Evolutionary conservation across 2,888 invertebrate species (phyloP).

Genomic region (Apeira syringaria): DNA sequence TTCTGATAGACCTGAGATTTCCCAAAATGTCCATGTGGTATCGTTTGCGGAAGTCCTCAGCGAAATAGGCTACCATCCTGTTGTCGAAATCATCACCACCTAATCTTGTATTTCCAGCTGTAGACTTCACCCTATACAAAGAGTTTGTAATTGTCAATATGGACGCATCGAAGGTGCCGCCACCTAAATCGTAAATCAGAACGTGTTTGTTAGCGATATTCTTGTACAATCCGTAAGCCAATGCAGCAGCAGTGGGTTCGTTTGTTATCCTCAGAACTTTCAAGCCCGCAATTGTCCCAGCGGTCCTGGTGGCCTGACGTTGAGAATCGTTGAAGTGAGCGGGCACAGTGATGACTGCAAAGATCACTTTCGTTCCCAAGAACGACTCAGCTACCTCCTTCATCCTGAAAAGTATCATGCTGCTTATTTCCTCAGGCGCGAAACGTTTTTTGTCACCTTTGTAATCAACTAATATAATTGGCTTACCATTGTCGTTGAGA

Average conservation of each 20-base stretch:
- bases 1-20: slow-evolving; percentile 43
- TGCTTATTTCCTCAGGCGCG: slow-evolving; percentile 63
- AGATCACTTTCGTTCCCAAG: slow-evolving; percentile 50
- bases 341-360: slow-evolving; percentile 67
- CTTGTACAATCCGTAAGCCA: slow-evolving; percentile 57
- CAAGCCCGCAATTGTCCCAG: slow-evolving; percentile 59
- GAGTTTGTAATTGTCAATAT: slow-evolving; percentile 50
- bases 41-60: slow-evolving; percentile 57
- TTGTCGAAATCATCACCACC: slow-evolving; percentile 72
- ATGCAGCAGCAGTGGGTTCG: slow-evolving; percentile 64
- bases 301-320: slow-evolving; percentile 56
- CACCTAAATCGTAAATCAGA: slow-evolving; percentile 64
- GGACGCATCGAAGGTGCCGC: slow-evolving; percentile 65
- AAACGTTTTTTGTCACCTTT: slow-evolving; percentile 50
- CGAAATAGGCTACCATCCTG: slow-evolving; percentile 58
- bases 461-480: slow-evolving; percentile 52
- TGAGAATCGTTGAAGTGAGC: slow-evolving; percentile 66
- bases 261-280: slow-evolving; percentile 60
- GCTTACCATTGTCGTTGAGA: slow-evolving; percentile 60
- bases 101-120: slow-evolving; percentile 53
- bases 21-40: slow-evolving; percentile 45
- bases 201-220: slow-evolving; percentile 47
- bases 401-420: slow-evolving; percentile 63
- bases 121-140: slow-evolving; percentile 58
- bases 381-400: slow-evolving; percentile 59